These are phyloP conservation scores for Macroglossus sobrinus DNA, from an alignment of 2,113 vertebrate genomes.

Conservation along the genomic window DNA sequence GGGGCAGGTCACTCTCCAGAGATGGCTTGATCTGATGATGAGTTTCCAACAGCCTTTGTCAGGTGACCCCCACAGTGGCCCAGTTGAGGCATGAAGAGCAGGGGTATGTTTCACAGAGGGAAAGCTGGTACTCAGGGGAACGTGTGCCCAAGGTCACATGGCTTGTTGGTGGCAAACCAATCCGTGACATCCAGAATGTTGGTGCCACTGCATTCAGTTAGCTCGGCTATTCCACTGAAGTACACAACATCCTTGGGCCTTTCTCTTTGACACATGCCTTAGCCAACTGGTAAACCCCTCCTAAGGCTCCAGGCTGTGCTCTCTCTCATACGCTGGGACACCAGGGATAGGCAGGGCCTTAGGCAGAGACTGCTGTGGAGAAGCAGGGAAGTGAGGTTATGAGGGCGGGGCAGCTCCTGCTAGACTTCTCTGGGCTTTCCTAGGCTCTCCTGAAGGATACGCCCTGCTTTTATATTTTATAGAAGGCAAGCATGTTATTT, in stretches of 20 bases:
- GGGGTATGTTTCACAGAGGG: not conserved
- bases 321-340: fast-evolving
- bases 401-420: not conserved
- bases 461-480: not conserved
- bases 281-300: not conserved
- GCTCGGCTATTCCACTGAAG: fast-evolving
- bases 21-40: not conserved
- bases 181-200: not conserved
- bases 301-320: not conserved
- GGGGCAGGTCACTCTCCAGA: not conserved
- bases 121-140: not conserved
- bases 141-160: not conserved
- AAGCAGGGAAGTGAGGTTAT: not conserved
- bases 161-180: not conserved
- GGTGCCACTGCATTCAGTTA: not conserved
- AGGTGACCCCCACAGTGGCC: no score
- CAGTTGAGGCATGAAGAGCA: not conserved
- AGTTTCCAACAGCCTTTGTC: not conserved
- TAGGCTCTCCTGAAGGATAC: not conserved
- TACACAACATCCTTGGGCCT: no score
- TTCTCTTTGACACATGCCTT: not conserved
- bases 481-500: not conserved
- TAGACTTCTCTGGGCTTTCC: not conserved
- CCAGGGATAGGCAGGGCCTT: not conserved
- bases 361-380: not conserved